Base-by-base conservation (phyloP, 2,888 invertebrate species). In the Hypercompe scribonia region DNA sequence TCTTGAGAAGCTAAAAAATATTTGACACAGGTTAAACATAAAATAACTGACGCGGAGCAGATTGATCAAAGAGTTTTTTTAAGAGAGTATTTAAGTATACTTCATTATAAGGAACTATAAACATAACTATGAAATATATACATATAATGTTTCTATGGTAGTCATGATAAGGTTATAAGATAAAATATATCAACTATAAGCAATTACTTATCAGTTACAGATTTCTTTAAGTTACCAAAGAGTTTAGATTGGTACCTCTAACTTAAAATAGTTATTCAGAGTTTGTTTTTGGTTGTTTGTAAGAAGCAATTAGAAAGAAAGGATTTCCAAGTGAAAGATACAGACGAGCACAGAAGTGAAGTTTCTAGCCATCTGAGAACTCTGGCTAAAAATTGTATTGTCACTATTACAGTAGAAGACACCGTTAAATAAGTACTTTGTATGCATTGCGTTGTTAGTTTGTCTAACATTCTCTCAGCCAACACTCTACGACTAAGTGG, bases 361-460 rank as follows among this genome's bases (percentile, higher is more conserved):
- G 15, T 54, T 68, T 34, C 7, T 34, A 34, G 50, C 2, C 34
- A n/a, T 68, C 33, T 68, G 10, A 54, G 33, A n/a, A 65, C 64
- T 13, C n/a, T 34, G 69, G 54, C 65, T 54, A 54, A 65, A 58
- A 75, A 72, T 72, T 58, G 67, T 61, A 68, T 68, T 34, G 70
- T 74, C 46, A 67, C 65, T 67, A 76, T 73, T 76, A 74, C 61
- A 74, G 31, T 7, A 46, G 71, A 68, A 64, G 78, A 46, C 70
- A 69, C 42, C 46, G 58, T 68, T 81, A 81, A 82, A 65, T 73
- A 81, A 69, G 81, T 74, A 74, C 77, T 82, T 79, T 81, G 75
- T 83, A 82, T 83, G 81, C 84, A 81, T 81, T 83, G 34, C 84
- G 74, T 81, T 72, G 82, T 81, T 83, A 79, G 75, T 81, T 65